Evolutionary conservation across 2,888 invertebrate genomes (phyloP).

Genomic region (Crossocerus cetratus): DNA sequence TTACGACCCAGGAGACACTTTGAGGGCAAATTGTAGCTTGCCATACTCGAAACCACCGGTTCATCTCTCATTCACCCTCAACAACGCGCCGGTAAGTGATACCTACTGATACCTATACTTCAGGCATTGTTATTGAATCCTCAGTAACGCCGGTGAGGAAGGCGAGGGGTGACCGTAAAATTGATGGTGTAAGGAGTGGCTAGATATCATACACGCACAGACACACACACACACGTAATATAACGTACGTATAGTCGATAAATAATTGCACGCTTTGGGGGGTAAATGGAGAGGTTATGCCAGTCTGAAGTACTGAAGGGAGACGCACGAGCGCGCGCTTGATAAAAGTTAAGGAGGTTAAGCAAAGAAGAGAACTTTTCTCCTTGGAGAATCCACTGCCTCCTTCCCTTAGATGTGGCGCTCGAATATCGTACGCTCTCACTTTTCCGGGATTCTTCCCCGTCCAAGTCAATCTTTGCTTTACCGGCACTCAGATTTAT

Average conservation of each 20-base stretch:
- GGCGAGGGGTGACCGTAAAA: conserved; percentile 8
- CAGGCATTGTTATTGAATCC: conserved; percentile 45
- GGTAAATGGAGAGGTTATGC: conserved; percentile 42
- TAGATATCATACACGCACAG: not conserved
- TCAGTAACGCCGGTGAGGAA: not conserved
- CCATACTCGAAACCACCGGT: conserved; percentile 87
- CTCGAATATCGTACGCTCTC: conserved; percentile 25
- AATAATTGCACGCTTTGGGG: conserved; percentile 41
- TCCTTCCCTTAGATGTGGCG: conserved; percentile 7
- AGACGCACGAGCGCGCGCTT: conserved; percentile 12
- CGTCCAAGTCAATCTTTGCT: not conserved
- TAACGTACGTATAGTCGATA: not conserved
- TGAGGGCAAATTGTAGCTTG: conserved; percentile 89
- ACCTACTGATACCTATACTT: conserved; percentile 59
- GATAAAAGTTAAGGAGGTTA: conserved; percentile 53
- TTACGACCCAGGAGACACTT: conserved; percentile 86
- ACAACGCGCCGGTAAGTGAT: conserved; percentile 86
- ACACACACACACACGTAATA: no score
- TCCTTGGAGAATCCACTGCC: conserved; percentile 31
- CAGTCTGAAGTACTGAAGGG: conserved; percentile 36
- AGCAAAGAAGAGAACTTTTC: conserved; percentile 48
- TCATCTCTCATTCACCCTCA: conserved; percentile 86
- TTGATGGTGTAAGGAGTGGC: conserved; percentile 26
- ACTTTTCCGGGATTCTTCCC: not conserved
- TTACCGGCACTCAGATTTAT: conserved; percentile 22